These are phyloP conservation scores for Mactra quadrangularis DNA, from an alignment of 1,140 invertebrate genomes.

Conservation along the genomic window DNA sequence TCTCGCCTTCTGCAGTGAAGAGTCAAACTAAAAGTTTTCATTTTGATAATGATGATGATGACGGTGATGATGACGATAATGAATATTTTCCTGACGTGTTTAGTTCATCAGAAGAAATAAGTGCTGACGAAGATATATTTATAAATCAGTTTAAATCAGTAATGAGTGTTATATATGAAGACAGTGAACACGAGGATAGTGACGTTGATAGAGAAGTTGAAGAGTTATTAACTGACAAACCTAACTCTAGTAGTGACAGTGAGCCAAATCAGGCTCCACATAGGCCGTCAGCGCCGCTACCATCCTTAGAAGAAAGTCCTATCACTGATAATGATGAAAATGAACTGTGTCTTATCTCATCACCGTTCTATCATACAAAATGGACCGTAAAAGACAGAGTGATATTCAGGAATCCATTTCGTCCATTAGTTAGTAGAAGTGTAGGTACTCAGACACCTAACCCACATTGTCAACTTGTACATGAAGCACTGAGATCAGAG, in stretches of 20 bases:
- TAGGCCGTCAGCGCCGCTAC: conserved; percentile 29
- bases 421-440: conserved; percentile 48
- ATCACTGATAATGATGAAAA: not conserved
- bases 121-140: conserved; percentile 24
- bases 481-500: conserved; percentile 32
- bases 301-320: not conserved
- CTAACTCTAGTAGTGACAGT: not conserved
- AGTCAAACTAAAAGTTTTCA: conserved; percentile 5
- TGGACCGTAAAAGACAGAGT: conserved; percentile 34
- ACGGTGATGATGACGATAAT: not conserved
- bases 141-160: conserved; percentile 36
- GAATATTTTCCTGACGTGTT: too few species aligned
- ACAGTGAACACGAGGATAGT: conserved; percentile 33
- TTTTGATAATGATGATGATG: conserved; percentile 34
- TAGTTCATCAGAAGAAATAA: conserved; percentile 8
- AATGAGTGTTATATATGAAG: conserved; percentile 13
- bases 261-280: not conserved
- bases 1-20: conserved; percentile 25
- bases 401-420: conserved; percentile 16
- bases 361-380: conserved; percentile 42
- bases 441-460: conserved; percentile 56
- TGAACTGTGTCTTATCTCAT: conserved; percentile 15
- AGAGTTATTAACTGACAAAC: conserved; percentile 11
- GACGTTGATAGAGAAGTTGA: conserved; percentile 48
- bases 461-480: conserved; percentile 45